Base-by-base conservation (phyloP, 2,888 invertebrate species). In the Drosophila mulleri region DNA sequence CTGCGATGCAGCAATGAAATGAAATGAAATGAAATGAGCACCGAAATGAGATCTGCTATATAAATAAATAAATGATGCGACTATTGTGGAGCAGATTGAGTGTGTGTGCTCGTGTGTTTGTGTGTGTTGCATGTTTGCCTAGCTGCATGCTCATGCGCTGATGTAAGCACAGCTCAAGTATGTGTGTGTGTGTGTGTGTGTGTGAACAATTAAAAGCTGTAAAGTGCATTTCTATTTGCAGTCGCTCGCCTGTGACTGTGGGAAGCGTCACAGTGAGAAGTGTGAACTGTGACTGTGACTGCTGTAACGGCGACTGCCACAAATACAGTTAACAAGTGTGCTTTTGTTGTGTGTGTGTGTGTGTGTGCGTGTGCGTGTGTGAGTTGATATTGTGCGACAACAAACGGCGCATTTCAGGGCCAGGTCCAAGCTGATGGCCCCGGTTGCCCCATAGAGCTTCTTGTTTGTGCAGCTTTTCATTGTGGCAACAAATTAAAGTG, bases 111-210 rank as follows among this genome's bases (percentile, higher is more conserved):
- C 20, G 26, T 44, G 39, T 42, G 63, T 48, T 39, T 12, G 47
- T 62, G 52, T 57, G 57, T 65, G 42, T 52, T 48, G 20, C 37
- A 18, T 52, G 54, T 54, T 23, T 67, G 53, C 41, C 80, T 56
- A 83, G 88, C 81, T 86, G 69, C 54, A 82, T 89, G 86, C 86
- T 89, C 89, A 86, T 86, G 83, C 89, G 86, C 86, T 85, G 87
- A 84, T 86, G 82, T 80, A 86, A 84, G 80, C 84, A 58, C 45
- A 54, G 57, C 68, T 63, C 62, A 50, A 81, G 57, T 57, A 62
- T 58, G 56, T 45, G 45, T 59, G 64, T 58, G 56, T 45, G 45
- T 59, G 20, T 60, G 42, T 64, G 53, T 20, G 54, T 64, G 47
- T 52, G 59, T 37, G 61, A 32, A 76, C 78, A 80, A 80, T 78